Conservation (phyloP, 2,797 vertebrate genomes). For the Chaetodon trifasciatus region DNA sequence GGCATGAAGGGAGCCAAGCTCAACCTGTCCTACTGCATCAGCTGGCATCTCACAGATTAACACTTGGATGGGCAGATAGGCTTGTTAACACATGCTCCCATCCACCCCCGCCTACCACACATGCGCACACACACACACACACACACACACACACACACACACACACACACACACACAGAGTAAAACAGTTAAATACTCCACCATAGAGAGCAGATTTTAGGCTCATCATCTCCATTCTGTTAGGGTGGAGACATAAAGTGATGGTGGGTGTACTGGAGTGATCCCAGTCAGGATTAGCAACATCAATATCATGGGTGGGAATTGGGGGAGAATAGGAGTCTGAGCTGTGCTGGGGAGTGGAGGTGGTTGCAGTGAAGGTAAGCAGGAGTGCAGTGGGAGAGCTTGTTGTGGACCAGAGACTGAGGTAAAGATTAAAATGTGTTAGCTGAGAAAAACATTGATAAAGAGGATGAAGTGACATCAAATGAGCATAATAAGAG, state of each 20-base stretch:
- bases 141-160: slow-evolving; percentile 10
- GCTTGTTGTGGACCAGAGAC: slow-evolving; percentile 14
- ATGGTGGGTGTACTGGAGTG: slow-evolving; percentile 62
- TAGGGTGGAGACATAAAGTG: slow-evolving; percentile 61
- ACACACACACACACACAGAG: slow-evolving; percentile 34
- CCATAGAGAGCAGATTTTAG: slow-evolving; percentile 72
- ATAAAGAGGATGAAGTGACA: slow-evolving; percentile 7
- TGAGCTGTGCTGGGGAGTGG: slow-evolving; percentile 33
- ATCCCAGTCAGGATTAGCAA: slow-evolving; percentile 76
- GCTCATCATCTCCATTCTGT: slow-evolving; percentile 73
- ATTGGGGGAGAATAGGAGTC: slow-evolving; percentile 57
- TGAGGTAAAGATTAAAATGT: slow-evolving; percentile 38
- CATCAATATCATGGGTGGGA: slow-evolving; percentile 67
- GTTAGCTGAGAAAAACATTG: slow-evolving; percentile 22
- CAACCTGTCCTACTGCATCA: slow-evolving; percentile 72
- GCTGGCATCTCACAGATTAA: slow-evolving; percentile 77
- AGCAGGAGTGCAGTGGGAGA: background rate
- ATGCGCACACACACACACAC: slow-evolving; percentile 33
- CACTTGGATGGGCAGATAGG: slow-evolving; percentile 79
- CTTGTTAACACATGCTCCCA: slow-evolving; percentile 81
- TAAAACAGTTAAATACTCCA: slow-evolving; percentile 63
- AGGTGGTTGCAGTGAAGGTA: background rate
- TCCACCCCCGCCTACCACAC: slow-evolving; percentile 42
- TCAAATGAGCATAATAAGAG: background rate
- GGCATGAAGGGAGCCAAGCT: slow-evolving; percentile 65